Evolutionary conservation across 2,888 invertebrate genomes (phyloP).

Genomic region (Chalcis sispes): DNA sequence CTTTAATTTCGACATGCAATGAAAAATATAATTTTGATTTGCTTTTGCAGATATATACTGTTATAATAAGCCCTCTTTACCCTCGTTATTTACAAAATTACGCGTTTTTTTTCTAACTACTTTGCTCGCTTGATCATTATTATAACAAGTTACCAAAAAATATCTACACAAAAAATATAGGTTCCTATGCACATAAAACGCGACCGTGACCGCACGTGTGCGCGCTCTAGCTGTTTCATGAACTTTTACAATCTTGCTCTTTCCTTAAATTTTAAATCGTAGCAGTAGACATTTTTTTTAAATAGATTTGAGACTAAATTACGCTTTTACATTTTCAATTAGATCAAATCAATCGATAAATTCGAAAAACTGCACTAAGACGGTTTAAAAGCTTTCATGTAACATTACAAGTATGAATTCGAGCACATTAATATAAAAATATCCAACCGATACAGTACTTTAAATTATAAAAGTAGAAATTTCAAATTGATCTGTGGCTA

Average conservation of each 20-base stretch:
- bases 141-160: slow-evolving; percentile 72
- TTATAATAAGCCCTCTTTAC: slow-evolving; percentile 45
- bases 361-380: background rate
- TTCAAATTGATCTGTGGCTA: background rate
- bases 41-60: slow-evolving; percentile 46
- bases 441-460: no score
- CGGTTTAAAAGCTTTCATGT: background rate
- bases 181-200: slow-evolving; percentile 60
- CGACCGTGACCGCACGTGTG: slow-evolving; percentile 7
- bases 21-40: slow-evolving; percentile 52
- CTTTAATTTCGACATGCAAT: slow-evolving; percentile 41
- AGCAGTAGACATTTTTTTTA: slow-evolving; percentile 36
- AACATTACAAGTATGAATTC: background rate
- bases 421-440: background rate
- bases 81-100: slow-evolving; percentile 49
- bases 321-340: background rate
- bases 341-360: background rate
- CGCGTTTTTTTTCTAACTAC: slow-evolving; percentile 37
- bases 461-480: background rate
- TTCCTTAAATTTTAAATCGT: slow-evolving; percentile 18
- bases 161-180: slow-evolving; percentile 73
- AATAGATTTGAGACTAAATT: slow-evolving; percentile 41
- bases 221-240: slow-evolving; percentile 30
- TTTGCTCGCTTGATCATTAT: slow-evolving; percentile 23
- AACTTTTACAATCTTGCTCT: slow-evolving; percentile 39